phyloP scores from a whole-genome alignment of 2,888 invertebrate species.

The Danaus chrysippus region DNA sequence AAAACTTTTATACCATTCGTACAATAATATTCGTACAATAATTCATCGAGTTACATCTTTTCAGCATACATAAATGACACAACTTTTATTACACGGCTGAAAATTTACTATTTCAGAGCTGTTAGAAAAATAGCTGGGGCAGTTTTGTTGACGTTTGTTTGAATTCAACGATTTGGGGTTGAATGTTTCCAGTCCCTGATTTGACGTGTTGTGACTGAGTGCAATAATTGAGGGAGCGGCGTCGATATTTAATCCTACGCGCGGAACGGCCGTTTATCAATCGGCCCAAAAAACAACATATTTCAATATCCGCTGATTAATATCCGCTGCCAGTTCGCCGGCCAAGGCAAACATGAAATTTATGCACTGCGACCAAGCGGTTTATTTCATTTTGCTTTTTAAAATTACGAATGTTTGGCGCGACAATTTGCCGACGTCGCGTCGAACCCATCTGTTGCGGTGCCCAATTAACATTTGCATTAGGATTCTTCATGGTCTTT shows the following conservation, averaged over 20 bases:
- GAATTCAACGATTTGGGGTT: conserved; percentile 11
- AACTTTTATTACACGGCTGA: not conserved
- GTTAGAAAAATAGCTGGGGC: conserved; percentile 1
- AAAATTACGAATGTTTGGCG: conserved; percentile 75
- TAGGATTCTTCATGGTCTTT: conserved; percentile 50
- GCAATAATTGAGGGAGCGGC: conserved; percentile 63
- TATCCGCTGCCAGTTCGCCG: conserved; percentile 75
- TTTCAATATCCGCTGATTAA: conserved; percentile 79
- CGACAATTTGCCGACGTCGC: conserved; percentile 72
- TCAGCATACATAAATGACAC: no score
- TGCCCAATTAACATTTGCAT: conserved; percentile 67
- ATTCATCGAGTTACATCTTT: no score
- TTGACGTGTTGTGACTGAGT: conserved; percentile 26
- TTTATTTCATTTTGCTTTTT: conserved; percentile 77
- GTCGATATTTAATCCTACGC: conserved; percentile 73
- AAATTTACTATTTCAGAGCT: not conserved
- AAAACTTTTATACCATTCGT: not conserved
- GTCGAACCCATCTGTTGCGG: conserved; percentile 74
- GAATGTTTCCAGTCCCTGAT: conserved; percentile 22
- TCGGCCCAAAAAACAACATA: conserved; percentile 76
- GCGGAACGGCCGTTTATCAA: conserved; percentile 73
- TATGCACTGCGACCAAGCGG: conserved; percentile 75
- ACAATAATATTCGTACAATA: not conserved
- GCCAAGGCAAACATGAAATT: conserved; percentile 76
- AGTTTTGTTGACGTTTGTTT: conserved; percentile 11